Conservation (phyloP, 2,797 vertebrate genomes). For the Ambastaia sidthimunki region DNA sequence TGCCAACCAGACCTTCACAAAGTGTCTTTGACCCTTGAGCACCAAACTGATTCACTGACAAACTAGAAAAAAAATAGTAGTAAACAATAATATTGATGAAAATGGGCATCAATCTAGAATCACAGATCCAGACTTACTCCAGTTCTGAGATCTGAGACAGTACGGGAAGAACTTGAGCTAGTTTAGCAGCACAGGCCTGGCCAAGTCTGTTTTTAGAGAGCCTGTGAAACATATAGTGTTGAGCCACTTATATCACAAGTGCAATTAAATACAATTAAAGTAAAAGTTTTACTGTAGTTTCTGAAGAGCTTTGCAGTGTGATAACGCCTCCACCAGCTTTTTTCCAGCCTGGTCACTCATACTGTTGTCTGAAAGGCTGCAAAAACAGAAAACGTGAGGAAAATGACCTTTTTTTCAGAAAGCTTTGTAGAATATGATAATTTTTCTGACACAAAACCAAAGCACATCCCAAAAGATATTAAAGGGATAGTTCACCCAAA, state of each 20-base stretch:
- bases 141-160: slow-evolving; percentile 75
- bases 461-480: too few species aligned
- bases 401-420: too few species aligned
- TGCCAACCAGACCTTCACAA: slow-evolving; percentile 67
- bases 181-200: slow-evolving; percentile 68
- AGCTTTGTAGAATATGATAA: too few species aligned
- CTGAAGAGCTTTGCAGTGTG: slow-evolving; percentile 74
- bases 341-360: slow-evolving; percentile 76
- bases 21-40: slow-evolving; percentile 64
- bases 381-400: slow-evolving; percentile 11
- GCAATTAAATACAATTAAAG: neutral
- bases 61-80: slow-evolving; percentile 67
- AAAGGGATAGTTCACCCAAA: too few species aligned
- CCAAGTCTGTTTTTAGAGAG: slow-evolving; percentile 82
- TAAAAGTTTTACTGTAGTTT: slow-evolving; percentile 80
- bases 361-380: slow-evolving; percentile 81
- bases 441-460: too few species aligned
- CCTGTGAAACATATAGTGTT: slow-evolving; percentile 64
- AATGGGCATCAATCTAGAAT: neutral
- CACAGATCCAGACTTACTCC: slow-evolving; percentile 74
- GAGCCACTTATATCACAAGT: neutral
- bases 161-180: slow-evolving; percentile 75
- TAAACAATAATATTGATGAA: neutral
- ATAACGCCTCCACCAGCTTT: slow-evolving; percentile 74
- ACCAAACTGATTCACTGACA: slow-evolving; percentile 83